Evolutionary conservation across 2,888 invertebrate species (phyloP), one percentile per base, ranked within the genome.

Genomic region (Chloroclystis v-ata): DNA sequence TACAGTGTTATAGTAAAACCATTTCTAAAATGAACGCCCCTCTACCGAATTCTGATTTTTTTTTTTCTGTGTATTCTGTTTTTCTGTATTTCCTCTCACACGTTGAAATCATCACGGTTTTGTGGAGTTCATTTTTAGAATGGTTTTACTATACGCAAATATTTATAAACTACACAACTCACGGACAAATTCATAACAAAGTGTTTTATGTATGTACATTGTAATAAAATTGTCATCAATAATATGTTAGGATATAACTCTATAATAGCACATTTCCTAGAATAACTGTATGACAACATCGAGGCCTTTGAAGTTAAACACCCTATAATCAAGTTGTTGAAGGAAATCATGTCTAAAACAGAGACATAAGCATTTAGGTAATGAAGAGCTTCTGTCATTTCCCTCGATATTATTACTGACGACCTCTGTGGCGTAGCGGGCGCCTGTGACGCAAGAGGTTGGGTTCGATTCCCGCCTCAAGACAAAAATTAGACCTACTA

Each of bases 381-480:
- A 56, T 60, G 54, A 54, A 58, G 49, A 51, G 16, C 52, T 56
- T 51, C 58, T 63, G 61, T 67, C 35, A 61, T 57, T 60, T 43
- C 65, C 67, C 67, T 45, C 64, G 59, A 44, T 62, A 69, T 67
- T 69, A 74, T 68, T 71, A 74, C n/a, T n/a, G n/a, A n/a, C n/a
- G n/a, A n/a, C n/a, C n/a, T n/a, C n/a, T n/a, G n/a, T n/a, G n/a
- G n/a, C n/a, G n/a, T n/a, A n/a, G n/a, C n/a, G n/a, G n/a, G n/a
- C n/a, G n/a, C n/a, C n/a, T n/a, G n/a, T n/a, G n/a, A n/a, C n/a
- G n/a, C n/a, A n/a, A n/a, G n/a, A n/a, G n/a, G n/a, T n/a, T n/a
- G n/a, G n/a, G n/a, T n/a, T n/a, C n/a, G n/a, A n/a, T n/a, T n/a
- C n/a, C n/a, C n/a, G n/a, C n/a, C n/a, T n/a, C n/a, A n/a, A n/a